Base-by-base conservation (phyloP, 2,113 vertebrate genomes). In the Cisticola juncidis region DNA sequence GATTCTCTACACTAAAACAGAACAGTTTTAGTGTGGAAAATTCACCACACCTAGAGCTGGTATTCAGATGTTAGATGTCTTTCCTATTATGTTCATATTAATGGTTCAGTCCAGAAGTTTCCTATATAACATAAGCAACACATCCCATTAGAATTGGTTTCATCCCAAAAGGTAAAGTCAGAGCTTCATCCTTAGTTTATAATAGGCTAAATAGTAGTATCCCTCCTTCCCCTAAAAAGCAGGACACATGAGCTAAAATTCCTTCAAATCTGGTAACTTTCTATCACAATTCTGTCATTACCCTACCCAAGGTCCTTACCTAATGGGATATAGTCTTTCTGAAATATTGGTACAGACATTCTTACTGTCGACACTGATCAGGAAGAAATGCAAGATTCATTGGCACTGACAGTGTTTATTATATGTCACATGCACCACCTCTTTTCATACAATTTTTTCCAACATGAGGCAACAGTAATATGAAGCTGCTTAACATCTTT, bases 371-470 rank as follows among this genome's bases (percentile, higher is more conserved):
- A 70, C 48, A 42, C 25, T 77, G 58, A 94, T 80, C 33, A 80
- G 54, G 33, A 86, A 92, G 62, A 95, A 94, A 76, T 77, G 73
- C 45, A 70, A 40, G 60, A 93, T 81, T 95, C 82, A 88, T 92
- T 83, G 88, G 35, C 51, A 86, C 51, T 2, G 86, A 93, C 94
- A 94, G 48, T 88, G 91, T 96, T 97, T 95, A 92, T 96, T 94
- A 77, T 80, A 77, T 95, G 79, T 95, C 92, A 92, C 66, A 93
- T 90, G 91, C 7, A 57, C 40, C 23, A 70, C 22, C 5, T 86
- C 74, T 88, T 88, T 86, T 90, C 47, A 68, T 29, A 21, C 24
- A 36, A 9, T 56, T 94, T 81, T 92, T 45, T 87, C 48, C 48
- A 72, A 31, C 20, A 28, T 0, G 0, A 92, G 40, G 16, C 64